Conservation (phyloP, 1,140 invertebrate genomes). For the Octopus sinensis region DNA sequence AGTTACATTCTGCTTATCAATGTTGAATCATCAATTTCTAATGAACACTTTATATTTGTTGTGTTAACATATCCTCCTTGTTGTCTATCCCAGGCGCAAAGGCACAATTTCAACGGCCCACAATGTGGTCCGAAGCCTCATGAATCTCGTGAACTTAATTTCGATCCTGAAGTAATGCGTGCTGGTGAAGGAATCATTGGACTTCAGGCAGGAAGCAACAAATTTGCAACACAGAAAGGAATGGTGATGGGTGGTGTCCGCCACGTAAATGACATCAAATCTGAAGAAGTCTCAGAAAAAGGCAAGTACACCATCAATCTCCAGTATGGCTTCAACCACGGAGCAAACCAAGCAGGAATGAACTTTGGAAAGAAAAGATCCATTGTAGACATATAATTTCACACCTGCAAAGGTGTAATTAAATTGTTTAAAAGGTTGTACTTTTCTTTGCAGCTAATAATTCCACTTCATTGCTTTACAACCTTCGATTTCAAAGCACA, state of each 20-base stretch:
- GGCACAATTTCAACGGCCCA: slow-evolving; percentile 25
- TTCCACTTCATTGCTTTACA: too few species aligned
- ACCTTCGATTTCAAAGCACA: too few species aligned
- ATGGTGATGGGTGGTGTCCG: slow-evolving; percentile 60
- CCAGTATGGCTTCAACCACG: slow-evolving; percentile 70
- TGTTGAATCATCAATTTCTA: neutral
- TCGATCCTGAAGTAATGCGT: slow-evolving; percentile 78
- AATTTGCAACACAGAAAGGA: slow-evolving; percentile 66
- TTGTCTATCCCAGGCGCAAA: slow-evolving; percentile 25
- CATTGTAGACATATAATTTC: slow-evolving; percentile 29
- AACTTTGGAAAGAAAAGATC: slow-evolving; percentile 28
- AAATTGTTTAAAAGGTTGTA: too few species aligned
- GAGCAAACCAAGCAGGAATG: slow-evolving; percentile 54
- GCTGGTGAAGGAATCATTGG: slow-evolving; percentile 86
- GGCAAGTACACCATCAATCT: slow-evolving; percentile 88
- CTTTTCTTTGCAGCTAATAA: too few species aligned
- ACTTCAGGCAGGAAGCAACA: slow-evolving; percentile 85
- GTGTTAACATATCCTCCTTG: neutral
- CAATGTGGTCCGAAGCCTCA: slow-evolving; percentile 54
- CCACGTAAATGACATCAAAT: slow-evolving; percentile 40
- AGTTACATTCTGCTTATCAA: too few species aligned
- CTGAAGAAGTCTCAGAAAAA: slow-evolving; percentile 37
- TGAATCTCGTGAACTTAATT: slow-evolving; percentile 79
- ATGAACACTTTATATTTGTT: neutral
- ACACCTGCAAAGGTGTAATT: too few species aligned